A percentile compares a stretch with the other conserved stretches of the same genome.
Evolutionary conservation across 2,888 invertebrate genomes (phyloP).

Genomic region (Diplolepis rosae): DNA sequence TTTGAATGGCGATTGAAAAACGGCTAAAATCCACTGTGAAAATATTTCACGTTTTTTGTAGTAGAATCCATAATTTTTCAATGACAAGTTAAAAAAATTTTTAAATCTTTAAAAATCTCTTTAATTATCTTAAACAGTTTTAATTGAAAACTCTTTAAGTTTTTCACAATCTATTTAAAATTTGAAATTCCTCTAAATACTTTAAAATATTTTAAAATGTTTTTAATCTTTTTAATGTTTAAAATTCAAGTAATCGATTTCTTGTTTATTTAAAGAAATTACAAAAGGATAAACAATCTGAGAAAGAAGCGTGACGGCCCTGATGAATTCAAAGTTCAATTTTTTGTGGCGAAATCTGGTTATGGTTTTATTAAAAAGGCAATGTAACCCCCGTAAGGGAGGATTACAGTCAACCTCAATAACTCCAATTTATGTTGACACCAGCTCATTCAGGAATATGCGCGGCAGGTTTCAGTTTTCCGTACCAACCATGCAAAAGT

Average conservation of each 20-base stretch:
- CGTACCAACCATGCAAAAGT: conserved; percentile 37
- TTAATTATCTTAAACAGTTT: too few species aligned
- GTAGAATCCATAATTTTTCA: too few species aligned
- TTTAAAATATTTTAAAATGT: too few species aligned
- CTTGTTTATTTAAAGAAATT: too few species aligned
- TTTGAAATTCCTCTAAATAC: neutral
- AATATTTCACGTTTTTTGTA: neutral
- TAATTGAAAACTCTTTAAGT: too few species aligned
- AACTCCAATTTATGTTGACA: conserved; percentile 62
- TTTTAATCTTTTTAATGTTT: neutral
- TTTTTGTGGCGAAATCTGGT: conserved; percentile 50
- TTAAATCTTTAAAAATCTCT: too few species aligned
- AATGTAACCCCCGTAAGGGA: conserved; percentile 55
- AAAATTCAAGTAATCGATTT: neutral
- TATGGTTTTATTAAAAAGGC: conserved; percentile 65
- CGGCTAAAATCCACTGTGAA: conserved; percentile 39
- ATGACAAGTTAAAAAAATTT: too few species aligned
- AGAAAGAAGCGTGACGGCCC: neutral
- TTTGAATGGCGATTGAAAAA: conserved; percentile 63
- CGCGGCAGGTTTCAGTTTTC: conserved; percentile 41
- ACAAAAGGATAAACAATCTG: neutral
- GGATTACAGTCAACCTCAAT: conserved; percentile 59
- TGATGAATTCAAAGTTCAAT: conserved; percentile 35
- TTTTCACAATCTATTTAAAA: neutral
- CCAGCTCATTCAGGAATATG: conserved; percentile 49